These are phyloP conservation scores for Uropsilus gracilis DNA, from an alignment of 2,113 vertebrate species.

Conservation along the genomic window DNA sequence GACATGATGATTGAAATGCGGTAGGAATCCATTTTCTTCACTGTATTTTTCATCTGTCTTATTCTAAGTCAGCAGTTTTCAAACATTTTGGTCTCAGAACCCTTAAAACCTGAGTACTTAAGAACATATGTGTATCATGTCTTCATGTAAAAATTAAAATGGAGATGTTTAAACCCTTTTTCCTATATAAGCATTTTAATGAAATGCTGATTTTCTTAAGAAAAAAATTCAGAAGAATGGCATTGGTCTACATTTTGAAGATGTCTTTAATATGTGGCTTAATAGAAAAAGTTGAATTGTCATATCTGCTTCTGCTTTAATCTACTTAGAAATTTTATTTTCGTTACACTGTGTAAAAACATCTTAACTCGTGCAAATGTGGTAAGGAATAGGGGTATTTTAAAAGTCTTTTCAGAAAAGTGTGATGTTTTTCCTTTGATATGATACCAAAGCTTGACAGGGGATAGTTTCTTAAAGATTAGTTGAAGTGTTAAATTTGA, in stretches of 20 bases:
- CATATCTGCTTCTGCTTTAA: not conserved
- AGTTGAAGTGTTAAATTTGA: constrained; percentile 14
- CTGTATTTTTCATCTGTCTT: not conserved
- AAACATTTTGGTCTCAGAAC: not conserved
- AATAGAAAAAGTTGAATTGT: constrained; percentile 13
- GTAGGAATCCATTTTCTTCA: constrained; percentile 79
- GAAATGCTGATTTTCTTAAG: not conserved
- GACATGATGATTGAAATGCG: constrained; percentile 96
- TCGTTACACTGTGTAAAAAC: not conserved
- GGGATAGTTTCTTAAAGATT: not conserved
- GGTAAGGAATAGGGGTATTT: not conserved
- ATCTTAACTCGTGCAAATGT: not conserved
- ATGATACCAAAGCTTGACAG: no score
- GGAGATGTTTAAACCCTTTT: not conserved
- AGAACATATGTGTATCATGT: not conserved
- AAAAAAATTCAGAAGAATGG: not conserved
- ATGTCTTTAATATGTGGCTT: not conserved
- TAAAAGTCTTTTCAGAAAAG: constrained; percentile 26
- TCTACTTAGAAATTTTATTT: constrained; percentile 5
- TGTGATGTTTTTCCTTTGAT: not conserved
- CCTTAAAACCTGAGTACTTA: not conserved
- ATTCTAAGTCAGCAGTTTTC: not conserved
- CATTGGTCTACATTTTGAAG: constrained; percentile 5
- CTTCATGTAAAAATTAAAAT: constrained; percentile 36
- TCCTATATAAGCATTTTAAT: no score